Conservation (phyloP, 2,888 invertebrate genomes). For the Caenorhabditis plicata region DNA sequence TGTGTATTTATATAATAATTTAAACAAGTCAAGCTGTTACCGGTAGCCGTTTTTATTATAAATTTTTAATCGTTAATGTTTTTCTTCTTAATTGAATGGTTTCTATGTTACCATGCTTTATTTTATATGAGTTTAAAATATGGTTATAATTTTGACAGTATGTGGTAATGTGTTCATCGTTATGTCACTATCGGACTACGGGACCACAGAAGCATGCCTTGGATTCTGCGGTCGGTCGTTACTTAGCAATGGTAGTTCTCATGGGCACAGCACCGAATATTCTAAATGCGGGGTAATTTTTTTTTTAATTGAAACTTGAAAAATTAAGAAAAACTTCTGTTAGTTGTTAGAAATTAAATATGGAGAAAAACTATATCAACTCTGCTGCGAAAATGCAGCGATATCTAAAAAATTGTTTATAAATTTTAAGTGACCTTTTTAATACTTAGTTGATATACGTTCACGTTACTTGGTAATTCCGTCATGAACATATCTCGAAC, state of each 20-base stretch:
- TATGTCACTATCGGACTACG: constrained; percentile 27
- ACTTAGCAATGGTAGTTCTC: constrained; percentile 14
- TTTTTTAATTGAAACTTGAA: neutral
- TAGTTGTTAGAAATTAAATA: neutral
- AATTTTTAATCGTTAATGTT: neutral
- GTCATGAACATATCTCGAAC: no score
- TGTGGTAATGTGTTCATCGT: constrained; percentile 32
- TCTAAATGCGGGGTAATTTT: neutral
- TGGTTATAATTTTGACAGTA: constrained; percentile 13
- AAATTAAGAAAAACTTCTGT: no score
- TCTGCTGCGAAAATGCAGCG: constrained; percentile 6
- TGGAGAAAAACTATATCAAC: no score
- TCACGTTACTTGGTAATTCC: neutral
- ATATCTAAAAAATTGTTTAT: constrained; percentile 1
- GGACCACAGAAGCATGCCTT: constrained; percentile 30
- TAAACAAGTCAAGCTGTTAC: no score
- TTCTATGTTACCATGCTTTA: neutral
- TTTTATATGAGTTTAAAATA: neutral
- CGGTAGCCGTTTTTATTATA: neutral
- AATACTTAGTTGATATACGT: neutral
- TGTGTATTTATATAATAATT: no score
- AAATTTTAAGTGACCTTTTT: neutral
- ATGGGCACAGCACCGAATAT: no score
- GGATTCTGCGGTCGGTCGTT: constrained; percentile 40
- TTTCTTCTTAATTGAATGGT: neutral